Conservation (phyloP, 2,113 vertebrate species). For the Nothocercus nigrocapillus region DNA sequence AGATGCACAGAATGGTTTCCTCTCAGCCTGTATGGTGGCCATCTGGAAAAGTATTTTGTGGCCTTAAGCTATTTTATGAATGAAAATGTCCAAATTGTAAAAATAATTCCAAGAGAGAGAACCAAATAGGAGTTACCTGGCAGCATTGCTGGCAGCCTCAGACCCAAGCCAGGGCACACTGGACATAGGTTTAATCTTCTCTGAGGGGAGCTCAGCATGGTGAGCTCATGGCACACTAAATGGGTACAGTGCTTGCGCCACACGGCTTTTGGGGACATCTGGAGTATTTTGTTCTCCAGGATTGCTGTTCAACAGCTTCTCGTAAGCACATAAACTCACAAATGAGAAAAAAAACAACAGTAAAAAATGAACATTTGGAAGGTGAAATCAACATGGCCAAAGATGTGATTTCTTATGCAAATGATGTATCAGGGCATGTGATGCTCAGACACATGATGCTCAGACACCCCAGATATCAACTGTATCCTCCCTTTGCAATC, state of each 20-base stretch:
- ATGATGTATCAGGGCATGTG: background rate
- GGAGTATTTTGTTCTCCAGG: background rate
- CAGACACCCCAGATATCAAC: background rate
- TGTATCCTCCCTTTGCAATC: background rate
- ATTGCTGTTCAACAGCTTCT: background rate
- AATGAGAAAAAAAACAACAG: background rate
- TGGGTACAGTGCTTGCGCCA: background rate
- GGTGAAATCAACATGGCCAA: background rate
- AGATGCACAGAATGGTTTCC: background rate
- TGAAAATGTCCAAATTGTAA: background rate
- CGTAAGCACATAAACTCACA: background rate
- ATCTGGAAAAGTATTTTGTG: background rate
- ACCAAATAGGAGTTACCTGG: background rate
- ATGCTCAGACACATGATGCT: background rate
- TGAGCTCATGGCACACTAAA: background rate
- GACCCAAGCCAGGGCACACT: background rate
- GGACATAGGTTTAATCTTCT: background rate
- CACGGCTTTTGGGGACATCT: background rate
- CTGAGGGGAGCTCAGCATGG: background rate
- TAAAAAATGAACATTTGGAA: background rate
- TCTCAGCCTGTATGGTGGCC: background rate
- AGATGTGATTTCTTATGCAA: background rate
- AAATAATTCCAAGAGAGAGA: background rate
- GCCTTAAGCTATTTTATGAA: background rate
- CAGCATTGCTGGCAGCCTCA: background rate